Evolutionary conservation across 2,888 invertebrate species (phyloP), one percentile per base, ranked within the genome.

Genomic region (Polymixis flavicincta): DNA sequence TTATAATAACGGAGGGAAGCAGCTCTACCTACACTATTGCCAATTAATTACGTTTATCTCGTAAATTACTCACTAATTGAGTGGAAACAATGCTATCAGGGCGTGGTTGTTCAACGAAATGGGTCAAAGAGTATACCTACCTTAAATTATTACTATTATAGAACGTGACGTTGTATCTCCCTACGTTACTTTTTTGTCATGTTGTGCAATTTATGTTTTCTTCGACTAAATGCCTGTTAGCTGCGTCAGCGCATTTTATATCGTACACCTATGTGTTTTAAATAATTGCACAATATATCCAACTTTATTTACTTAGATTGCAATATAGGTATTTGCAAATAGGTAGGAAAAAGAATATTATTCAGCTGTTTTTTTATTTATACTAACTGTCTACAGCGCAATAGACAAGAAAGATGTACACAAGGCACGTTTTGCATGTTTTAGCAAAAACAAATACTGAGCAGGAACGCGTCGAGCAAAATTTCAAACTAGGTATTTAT

Each of bases 51-150:
- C 19, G 28, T 60, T 74, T 75, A 76, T 79, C 76, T 82, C 37
- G 52, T 55, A 22, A 77, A 77, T 67, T 54, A 66, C 37, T 28
- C 32, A 63, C 57, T 72, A 81, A 84, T 83, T 84, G 22, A 68
- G 71, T 59, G 22, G 22, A 71, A 73, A 81, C 54, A 63, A 63
- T 67, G 60, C 13, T 68, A 76, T 71, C 63, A 8, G 13, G 45
- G 50, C 32, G 50, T 64, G 37, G 54, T 55, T 71, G 6, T 54
- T 50, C 55, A 55, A 50, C 19, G 55, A 80, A 81, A 81, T 84
- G 66, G 81, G 74, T 67, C 74, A 74, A 14, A 68, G 32, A 67
- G 48, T 37, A 37, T 48, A 60, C 22, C 9, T n/a, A 60, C 32
- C 48, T 64, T 37, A 70, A n/a, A n/a, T n/a, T n/a, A n/a, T 22